Base-by-base conservation (phyloP, 2,113 vertebrate genomes). In the Ifrita kowaldi region DNA sequence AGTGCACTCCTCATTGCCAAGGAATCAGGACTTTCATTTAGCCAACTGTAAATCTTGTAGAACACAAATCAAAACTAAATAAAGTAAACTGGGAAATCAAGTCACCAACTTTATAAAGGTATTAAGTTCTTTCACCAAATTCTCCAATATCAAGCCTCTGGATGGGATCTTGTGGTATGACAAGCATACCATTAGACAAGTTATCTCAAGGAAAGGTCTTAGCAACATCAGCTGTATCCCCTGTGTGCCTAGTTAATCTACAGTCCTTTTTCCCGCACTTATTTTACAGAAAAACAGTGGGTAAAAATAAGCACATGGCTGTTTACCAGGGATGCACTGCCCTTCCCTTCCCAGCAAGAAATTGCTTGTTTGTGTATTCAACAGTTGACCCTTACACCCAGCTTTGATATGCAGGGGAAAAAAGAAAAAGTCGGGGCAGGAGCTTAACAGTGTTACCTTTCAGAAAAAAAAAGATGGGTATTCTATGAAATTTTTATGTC, bases 21-120 rank as follows among this genome's bases (percentile, higher is more conserved):
- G 39, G 79, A 92, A 94, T 55, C 37, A 67, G 37, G 65, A 57
- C 13, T 46, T 83, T 64, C 63, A 57, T 69, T 84, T 88, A 90
- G 53, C 32, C 27, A 91, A 7, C 22, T 16, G 32, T 70, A 73
- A 80, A 68, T 63, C 41, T 49, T 49, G 30, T 15, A 35, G 52
- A 60, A 26, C 28, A 46, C 13, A 79, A 67, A 64, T 37, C 28
- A 57, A 71, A 84, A 83, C 13, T 32, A 5, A 1, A 16, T 57
- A 67, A 47, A 89, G 19, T 23, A 74, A 67, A 71, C 1, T 71
- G 59, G 44, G 20, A 89, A 56, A 39, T 59, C 39, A 79, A 64
- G 23, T 56, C 13, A 49, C 44, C 67, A 59, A 26, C 27, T 64
- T 68, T 32, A 44, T 30, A 22, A 71, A 55, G 15, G 8, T 26